Percentiles rank a stretch among this genome's conserved stretches.
Conservation (phyloP, 2,797 vertebrate genomes). For the Gymnoscopelus microlampas region DNA sequence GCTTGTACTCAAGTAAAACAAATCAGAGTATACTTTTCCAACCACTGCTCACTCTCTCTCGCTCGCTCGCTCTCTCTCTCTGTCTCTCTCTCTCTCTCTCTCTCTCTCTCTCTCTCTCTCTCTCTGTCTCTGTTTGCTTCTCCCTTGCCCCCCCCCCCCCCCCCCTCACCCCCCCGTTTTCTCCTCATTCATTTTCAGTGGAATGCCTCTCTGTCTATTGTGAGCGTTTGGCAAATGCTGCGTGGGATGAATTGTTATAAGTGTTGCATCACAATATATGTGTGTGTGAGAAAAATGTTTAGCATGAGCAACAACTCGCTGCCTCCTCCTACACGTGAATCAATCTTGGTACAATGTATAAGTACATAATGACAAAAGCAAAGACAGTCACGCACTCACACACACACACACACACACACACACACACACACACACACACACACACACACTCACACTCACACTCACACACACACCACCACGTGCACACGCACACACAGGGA, state of each 20-base stretch:
- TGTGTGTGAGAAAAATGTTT: no score
- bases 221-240: slow-evolving; percentile 35
- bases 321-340: slow-evolving; percentile 2
- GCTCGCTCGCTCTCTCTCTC: slow-evolving; percentile 11
- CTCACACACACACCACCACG: slow-evolving; percentile 21
- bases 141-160: neutral
- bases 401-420: slow-evolving; percentile 18
- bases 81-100: slow-evolving; percentile 16
- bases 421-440: slow-evolving; percentile 20
- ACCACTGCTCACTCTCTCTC: neutral
- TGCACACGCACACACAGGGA: slow-evolving; percentile 20
- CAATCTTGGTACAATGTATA: neutral
- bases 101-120: slow-evolving; percentile 17
- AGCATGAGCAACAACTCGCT: no score
- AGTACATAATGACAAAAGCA: slow-evolving; percentile 28
- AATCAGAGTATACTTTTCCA: neutral
- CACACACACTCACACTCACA: slow-evolving; percentile 11
- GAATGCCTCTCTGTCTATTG: slow-evolving; percentile 55
- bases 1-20: no score
- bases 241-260: slow-evolving; percentile 23
- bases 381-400: slow-evolving; percentile 18
- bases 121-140: slow-evolving; percentile 2
- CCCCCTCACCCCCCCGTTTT: slow-evolving; percentile 16
- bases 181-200: slow-evolving; percentile 50
- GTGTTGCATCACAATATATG: slow-evolving; percentile 4